Conservation (phyloP, 2,888 invertebrate species). For the Dorcus hopei region DNA sequence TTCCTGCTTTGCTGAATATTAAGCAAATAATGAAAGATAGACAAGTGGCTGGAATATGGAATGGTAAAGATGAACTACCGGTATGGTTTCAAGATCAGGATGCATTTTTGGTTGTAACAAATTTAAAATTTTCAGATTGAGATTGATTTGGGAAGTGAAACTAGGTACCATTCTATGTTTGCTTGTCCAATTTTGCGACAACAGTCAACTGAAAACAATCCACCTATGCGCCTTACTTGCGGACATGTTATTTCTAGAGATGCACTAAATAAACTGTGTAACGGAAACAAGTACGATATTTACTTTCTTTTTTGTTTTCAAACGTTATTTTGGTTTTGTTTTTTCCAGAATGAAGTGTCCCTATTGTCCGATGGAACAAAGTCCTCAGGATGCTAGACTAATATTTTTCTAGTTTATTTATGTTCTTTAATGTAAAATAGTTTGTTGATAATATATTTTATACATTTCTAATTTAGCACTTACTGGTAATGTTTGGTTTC, state of each 20-base stretch:
- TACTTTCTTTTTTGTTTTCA: not conserved
- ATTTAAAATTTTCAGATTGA: slow-evolving; percentile 69
- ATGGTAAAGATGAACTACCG: slow-evolving; percentile 92
- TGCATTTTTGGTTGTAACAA: not conserved
- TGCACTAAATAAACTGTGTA: slow-evolving; percentile 91
- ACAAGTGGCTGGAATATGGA: slow-evolving; percentile 92
- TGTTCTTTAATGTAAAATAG: not conserved
- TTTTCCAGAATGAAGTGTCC: slow-evolving; percentile 92
- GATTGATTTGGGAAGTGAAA: slow-evolving; percentile 87
- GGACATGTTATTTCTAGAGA: slow-evolving; percentile 98
- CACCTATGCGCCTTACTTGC: slow-evolving; percentile 94
- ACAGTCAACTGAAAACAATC: slow-evolving; percentile 93
- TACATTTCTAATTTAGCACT: not conserved
- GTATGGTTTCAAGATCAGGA: slow-evolving; percentile 53
- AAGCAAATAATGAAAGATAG: slow-evolving; percentile 87
- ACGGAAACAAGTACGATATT: slow-evolving; percentile 78
- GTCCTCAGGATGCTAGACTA: slow-evolving; percentile 85
- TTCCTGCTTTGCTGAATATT: slow-evolving; percentile 93
- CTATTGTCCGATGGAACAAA: slow-evolving; percentile 97
- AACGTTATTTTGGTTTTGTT: slow-evolving; percentile 12
- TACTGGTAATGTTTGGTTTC: not conserved
- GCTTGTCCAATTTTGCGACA: slow-evolving; percentile 97
- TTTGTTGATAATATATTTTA: slow-evolving; percentile 1
- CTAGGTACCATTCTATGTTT: slow-evolving; percentile 95
- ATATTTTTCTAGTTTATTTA: slow-evolving; percentile 75